Evolutionary conservation across 2,113 vertebrate species (phyloP), one percentile per base, ranked within the genome.

Genomic region (Mus pahari): DNA sequence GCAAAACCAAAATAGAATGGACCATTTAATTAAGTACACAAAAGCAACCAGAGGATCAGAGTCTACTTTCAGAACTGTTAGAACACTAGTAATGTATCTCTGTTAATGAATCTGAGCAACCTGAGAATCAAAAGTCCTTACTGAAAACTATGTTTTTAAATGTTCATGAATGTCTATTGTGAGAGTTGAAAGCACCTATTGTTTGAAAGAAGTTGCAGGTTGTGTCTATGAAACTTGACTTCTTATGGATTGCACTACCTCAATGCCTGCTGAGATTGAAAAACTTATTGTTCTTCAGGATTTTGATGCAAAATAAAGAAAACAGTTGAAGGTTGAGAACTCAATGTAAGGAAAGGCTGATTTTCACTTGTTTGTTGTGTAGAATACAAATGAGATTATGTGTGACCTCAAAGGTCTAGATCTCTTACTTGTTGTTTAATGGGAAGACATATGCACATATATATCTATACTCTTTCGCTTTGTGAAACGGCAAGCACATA

Each of bases 221-320:
- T 77, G 33, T 48, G 31, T 73, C 71, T 28, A 88, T n/a, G 62
- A 48, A 92, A 70, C 17, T 50, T 92, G 36, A 55, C n/a, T 73
- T 33, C 17, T 73, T 50, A 31, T 48, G 22, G 36, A 89, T 9
- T 68, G 8, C 5, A 66, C 45, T 89, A 62, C 42, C 45, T 36
- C 28, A 92, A 1, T 86, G 81, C 4, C 89, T 84, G 84, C 55
- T 70, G 33, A 84, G 4, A 75, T 66, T 31, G 68, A 93, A 95
- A 31, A 3, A 75, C 12, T 39, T 68, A 83, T 92, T 20, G 50
- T 92, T 92, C 81, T 95, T 90, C 22, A 79, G 50, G n/a, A 89
- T 89, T 95, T 90, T 95, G 89, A 90, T 64, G 64, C 55, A 96
- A 95, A 95, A 94, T 89, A 91, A 86, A 95, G 39, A 93, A 86